phyloP scores from a whole-genome alignment of 2,113 vertebrate species.

The Grallaria varia region DNA sequence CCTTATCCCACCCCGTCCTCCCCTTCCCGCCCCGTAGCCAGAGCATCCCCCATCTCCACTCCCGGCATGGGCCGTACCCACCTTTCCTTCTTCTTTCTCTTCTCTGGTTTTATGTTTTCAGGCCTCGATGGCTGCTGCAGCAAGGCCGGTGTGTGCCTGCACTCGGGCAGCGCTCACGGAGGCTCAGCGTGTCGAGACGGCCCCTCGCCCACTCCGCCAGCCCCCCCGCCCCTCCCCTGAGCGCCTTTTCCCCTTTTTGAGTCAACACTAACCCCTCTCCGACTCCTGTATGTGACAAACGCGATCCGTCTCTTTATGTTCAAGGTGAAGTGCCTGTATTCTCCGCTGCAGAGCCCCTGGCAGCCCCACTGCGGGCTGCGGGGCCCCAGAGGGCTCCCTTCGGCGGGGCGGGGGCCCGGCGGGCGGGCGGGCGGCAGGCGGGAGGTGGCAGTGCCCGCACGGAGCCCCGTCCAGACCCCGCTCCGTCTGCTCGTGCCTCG shows the following conservation, averaged over 20 bases:
- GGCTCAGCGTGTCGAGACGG: slow-evolving; percentile 36
- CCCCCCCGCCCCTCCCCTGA: neutral
- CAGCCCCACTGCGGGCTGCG: slow-evolving; percentile 33
- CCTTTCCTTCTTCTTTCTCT: slow-evolving; percentile 61
- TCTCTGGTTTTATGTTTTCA: slow-evolving; percentile 51
- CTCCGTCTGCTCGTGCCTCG: slow-evolving; percentile 61
- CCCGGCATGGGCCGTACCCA: slow-evolving; percentile 49
- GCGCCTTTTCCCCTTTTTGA: slow-evolving; percentile 36
- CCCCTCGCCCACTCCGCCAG: slow-evolving; percentile 24
- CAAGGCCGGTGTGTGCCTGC: neutral
- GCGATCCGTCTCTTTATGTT: slow-evolving; percentile 71
- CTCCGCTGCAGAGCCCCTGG: slow-evolving; percentile 62
- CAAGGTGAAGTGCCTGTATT: slow-evolving; percentile 73
- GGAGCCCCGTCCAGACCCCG: slow-evolving; percentile 7
- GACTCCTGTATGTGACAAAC: slow-evolving; percentile 68
- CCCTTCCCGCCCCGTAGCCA: slow-evolving; percentile 59
- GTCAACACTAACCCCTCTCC: slow-evolving; percentile 64
- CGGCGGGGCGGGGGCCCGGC: slow-evolving; percentile 67
- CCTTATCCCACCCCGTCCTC: slow-evolving; percentile 31
- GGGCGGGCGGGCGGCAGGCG: slow-evolving; percentile 2
- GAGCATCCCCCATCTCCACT: slow-evolving; percentile 38
- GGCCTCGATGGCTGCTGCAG: slow-evolving; percentile 31
- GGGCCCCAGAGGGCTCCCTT: slow-evolving; percentile 61
- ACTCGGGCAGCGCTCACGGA: slow-evolving; percentile 5
- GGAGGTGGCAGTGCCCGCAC: slow-evolving; percentile 30